Evolutionary conservation across 2,113 vertebrate genomes (phyloP).

Genomic region (Podarcis cretensis): DNA sequence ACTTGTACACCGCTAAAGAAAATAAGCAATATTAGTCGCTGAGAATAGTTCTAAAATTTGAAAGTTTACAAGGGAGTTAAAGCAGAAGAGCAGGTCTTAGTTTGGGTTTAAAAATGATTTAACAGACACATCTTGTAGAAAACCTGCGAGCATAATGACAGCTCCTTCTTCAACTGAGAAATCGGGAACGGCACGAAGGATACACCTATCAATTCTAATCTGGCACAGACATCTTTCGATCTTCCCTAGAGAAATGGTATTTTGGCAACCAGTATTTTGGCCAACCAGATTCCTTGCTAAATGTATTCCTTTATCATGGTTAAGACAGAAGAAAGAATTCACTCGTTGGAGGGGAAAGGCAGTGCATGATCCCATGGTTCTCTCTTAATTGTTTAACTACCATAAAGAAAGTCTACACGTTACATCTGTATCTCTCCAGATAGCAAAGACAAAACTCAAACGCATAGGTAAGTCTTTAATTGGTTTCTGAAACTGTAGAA

Average conservation of each 20-base stretch:
- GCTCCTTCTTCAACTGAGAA: no score
- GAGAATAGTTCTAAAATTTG: background rate
- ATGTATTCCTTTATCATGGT: background rate
- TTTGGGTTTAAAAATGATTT: background rate
- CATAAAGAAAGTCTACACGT: background rate
- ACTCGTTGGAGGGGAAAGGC: background rate
- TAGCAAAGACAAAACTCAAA: no score
- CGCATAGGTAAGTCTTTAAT: no score
- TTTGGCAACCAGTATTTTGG: background rate
- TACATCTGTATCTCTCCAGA: background rate
- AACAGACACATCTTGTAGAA: background rate
- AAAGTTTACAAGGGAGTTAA: background rate
- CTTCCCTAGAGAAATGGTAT: background rate
- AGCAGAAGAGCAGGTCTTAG: background rate
- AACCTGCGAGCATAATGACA: background rate
- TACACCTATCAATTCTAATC: background rate
- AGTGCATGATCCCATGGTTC: background rate
- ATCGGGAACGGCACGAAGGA: background rate
- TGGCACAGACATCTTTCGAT: background rate
- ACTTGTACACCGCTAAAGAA: background rate
- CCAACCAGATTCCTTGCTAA: background rate
- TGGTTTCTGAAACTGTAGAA: no score
- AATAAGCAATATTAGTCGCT: background rate
- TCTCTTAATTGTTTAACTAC: background rate
- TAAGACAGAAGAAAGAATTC: background rate